phyloP scores from a whole-genome alignment of 2,113 vertebrate genomes.

The Microcebus griseorufus region DNA sequence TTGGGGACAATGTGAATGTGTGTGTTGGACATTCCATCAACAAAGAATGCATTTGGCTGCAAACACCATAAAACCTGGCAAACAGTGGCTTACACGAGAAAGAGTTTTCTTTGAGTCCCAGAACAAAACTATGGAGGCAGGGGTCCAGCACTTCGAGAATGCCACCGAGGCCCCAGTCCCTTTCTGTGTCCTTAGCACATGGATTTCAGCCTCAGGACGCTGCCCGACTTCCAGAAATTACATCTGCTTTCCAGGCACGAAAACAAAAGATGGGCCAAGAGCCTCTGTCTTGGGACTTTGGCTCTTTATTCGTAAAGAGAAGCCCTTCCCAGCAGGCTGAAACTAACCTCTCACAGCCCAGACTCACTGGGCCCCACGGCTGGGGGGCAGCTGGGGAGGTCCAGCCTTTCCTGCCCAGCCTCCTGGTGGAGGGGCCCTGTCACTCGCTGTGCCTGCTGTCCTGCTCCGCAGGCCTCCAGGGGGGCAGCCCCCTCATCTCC shows the following conservation, averaged over 20 bases:
- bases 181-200: background rate
- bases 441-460: background rate
- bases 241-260: conserved; percentile 14
- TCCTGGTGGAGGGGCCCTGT: background rate
- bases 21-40: background rate
- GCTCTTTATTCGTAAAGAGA: background rate
- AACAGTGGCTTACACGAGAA: background rate
- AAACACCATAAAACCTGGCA: background rate
- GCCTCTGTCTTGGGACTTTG: background rate
- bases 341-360: background rate
- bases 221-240: conserved; percentile 19
- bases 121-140: background rate
- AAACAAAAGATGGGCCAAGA: background rate
- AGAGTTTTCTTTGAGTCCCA: background rate
- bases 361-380: background rate
- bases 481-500: background rate
- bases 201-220: background rate
- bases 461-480: background rate
- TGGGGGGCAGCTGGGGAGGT: background rate
- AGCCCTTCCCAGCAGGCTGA: background rate
- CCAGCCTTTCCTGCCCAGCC: background rate
- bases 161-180: background rate
- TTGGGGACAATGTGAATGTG: background rate
- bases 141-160: background rate
- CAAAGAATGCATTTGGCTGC: background rate